Evolutionary conservation across 2,888 invertebrate genomes (phyloP), one percentile per base, ranked within the genome.

Genomic region (Biston betularia): DNA sequence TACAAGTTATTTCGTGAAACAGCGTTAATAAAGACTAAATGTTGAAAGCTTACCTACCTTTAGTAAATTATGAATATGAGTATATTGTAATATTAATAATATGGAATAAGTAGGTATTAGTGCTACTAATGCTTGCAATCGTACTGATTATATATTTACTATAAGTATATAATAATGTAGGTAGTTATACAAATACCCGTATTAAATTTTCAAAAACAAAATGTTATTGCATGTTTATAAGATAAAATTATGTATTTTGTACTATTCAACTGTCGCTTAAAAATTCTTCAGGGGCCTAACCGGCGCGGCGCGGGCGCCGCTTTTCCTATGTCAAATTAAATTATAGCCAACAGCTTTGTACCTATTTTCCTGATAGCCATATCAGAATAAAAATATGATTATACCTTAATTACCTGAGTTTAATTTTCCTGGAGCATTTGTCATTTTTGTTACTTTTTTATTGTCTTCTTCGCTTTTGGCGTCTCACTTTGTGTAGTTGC

Each of bases 331-430:
- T 34, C 35, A 72, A 42, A 10, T 56, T 82, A 96, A 96, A 86
- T 96, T 95, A 70, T 96, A 96, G 79, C 95, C 94, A 85, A 95
- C 95, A 75, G 95, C 76, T 79, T 77, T 92, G 74, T 83, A 79
- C 24, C 24, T 24, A 24, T 75, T 79, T 95, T 95, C 82, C 96
- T 96, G 78, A 95, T 95, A 86, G 95, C 68, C 92, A 91, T 67
- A 96, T 95, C 85, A 96, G 71, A 95, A 94, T 82, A 96, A 95
- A 89, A 95, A 96, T 76, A 80, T 80, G 57, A 33, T 61, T 54
- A 80, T 82, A 82, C 70, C 3, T 71, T 77, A 74, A 68, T 73
- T n/a, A 82, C 71, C 74, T 60, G 82, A 75, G 70, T 90, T 90
- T 90, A 72, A 88, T 86, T 90, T 78, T 45, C 62, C 60, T 58